These are phyloP conservation scores for Eubucco bourcierii DNA, from an alignment of 2,113 vertebrate species.

Conservation along the genomic window DNA sequence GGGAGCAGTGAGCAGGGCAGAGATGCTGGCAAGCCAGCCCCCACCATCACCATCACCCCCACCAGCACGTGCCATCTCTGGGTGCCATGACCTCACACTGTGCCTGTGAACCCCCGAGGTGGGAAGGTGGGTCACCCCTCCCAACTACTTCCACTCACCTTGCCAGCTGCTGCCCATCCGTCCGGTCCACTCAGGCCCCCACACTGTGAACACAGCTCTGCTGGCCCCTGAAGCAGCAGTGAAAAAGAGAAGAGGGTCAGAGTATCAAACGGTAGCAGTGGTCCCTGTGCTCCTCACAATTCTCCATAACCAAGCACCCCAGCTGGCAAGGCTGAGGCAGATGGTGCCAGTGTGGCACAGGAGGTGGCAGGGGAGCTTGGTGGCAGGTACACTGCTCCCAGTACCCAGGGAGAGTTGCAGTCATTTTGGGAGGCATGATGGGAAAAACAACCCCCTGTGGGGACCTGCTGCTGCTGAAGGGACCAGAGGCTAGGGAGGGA, in stretches of 20 bases:
- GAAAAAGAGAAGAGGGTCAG: not conserved
- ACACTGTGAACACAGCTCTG: not conserved
- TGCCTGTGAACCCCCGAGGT: fast-evolving
- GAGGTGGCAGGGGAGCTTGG: not conserved
- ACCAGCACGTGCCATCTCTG: not conserved
- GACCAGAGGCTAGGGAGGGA: not conserved
- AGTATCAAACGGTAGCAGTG: fast-evolving
- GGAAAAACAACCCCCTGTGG: not conserved
- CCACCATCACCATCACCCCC: not conserved
- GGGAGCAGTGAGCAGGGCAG: not conserved
- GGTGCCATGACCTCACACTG: not conserved
- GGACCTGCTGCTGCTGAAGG: not conserved
- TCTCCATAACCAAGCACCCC: fast-evolving
- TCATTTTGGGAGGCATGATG: not conserved
- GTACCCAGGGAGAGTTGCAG: not conserved
- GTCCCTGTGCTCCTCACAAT: not conserved
- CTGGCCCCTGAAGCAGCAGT: not conserved
- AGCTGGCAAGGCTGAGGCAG: not conserved
- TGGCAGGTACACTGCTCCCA: fast-evolving
- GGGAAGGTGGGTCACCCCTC: not conserved
- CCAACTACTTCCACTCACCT: not conserved
- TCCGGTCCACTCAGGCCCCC: not conserved
- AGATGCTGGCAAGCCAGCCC: not conserved
- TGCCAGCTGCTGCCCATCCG: conserved; percentile 50
- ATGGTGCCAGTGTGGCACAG: not conserved